Base-by-base conservation (phyloP, 2,113 vertebrate genomes). In the Anoura caudifer region DNA sequence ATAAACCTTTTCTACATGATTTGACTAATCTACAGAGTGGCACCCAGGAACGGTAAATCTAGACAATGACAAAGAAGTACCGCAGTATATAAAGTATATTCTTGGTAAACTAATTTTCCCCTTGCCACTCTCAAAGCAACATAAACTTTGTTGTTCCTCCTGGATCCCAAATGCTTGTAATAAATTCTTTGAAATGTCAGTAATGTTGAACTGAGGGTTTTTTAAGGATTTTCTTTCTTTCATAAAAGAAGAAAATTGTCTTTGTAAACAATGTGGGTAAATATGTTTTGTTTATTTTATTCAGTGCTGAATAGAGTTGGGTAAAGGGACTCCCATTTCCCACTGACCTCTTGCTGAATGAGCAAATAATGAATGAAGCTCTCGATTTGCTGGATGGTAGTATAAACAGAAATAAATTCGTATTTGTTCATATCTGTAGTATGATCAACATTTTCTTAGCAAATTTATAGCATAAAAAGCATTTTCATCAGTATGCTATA, bases 151-250 rank as follows among this genome's bases (percentile, higher is more conserved):
- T 95, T 97, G 88, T 91, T 97, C 96, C 95, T 98, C 95, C 93
- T 87, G 77, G 81, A 95, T 97, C 91, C 97, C 94, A 96, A 98
- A 98, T 89, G 83, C 56, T 94, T 90, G 85, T 88, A 96, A 95
- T 98, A 98, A 97, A 98, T 97, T 97, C 92, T 95, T 89, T 92
- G 92, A 97, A 98, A 81, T 96, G 87, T 96, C 95, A 97, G 82
- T 97, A 98, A 98, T 86, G 96, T 3, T 88, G 81, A 96, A 86
- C 92, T 88, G 93, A 95, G 96, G 69, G 79, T 2, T 95, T 90
- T 94, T 91, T 3, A 38, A 94, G 94, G 89, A 97, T 94, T 95
- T 95, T 96, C 94, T 95, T 97, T 80, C 4, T 96, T 94, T 72
- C 93, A 97, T 94, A 87, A 98, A 98, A 97, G 94, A 73, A 98